Evolutionary conservation across 1,140 invertebrate species (phyloP), one percentile per base, ranked within the genome.

Genomic region (Micrasema longulum): DNA sequence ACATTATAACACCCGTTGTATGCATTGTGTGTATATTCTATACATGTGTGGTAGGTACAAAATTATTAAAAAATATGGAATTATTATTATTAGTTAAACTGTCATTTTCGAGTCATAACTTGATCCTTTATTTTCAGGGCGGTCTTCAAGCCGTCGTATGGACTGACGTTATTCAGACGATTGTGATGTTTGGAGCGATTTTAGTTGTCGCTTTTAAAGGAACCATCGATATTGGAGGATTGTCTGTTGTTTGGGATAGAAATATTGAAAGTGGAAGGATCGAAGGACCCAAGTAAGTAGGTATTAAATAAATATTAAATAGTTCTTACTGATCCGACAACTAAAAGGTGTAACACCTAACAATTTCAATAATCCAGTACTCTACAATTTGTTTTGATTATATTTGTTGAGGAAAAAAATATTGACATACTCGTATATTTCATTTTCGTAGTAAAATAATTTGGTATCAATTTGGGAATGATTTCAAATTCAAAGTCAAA

Each of bases 131-230:
- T 31, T 31, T 31, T 31, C 52, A 96, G 94, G 95, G 96, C 72
- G 96, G 96, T 10, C 87, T 98, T 48, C 95, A 95, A 84, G 95
- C 95, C 4, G 96, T 97, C 0, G 92, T 98, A 12, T 95, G 94
- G 95, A 97, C 96, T 0, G 96, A 98, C 81, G 91, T 94, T 1
- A 91, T 97, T 70, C 96, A 97, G 83, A 90, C 92, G 0, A 78
- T 93, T 6, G 85, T 97, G 0, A 97, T 97, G 92, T 91, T 94
- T 48, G 89, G 89, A 0, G 91, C 95, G 3, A 91, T 97, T 85
- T 76, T 96, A 0, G 82, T 95, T 55, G 89, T 97, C 5, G 81
- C 92, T 0, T 81, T 95, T 5, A 93, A 94, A 82, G 95, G 95
- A 2, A 92, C 92, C 0, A 72, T 88, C 0, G 91, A 94, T 55